Evolutionary conservation across 2,797 vertebrate genomes (phyloP), one percentile per base, ranked within the genome.

Genomic region (Todus mexicanus): DNA sequence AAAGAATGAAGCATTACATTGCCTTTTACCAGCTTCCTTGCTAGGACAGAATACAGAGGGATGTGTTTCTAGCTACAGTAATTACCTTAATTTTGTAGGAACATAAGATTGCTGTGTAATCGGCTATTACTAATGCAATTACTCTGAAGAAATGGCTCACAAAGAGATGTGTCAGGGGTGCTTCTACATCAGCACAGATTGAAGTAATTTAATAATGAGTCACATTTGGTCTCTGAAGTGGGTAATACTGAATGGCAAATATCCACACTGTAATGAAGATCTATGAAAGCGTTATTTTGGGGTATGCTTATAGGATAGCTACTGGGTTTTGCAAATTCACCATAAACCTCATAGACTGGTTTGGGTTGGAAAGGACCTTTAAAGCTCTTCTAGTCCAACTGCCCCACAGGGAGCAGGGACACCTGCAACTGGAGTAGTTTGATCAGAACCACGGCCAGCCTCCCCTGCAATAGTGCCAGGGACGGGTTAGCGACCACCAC

Each of bases 11-110:
- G 81, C 40, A 93, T 95, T 90, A 81, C 91, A 68, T 57, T 59
- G 92, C 82, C 90, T 94, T 88, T 94, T 82, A 89, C 61, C 79
- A 91, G 91, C 89, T 87, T 91, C 89, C 91, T 93, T 90, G 79
- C 95, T 92, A 93, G 47, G 82, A 83, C 56, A 90, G 81, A 91
- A 87, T 87, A 94, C 45, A 96, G 96, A 93, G 38, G 90, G 95
- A 97, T 95, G 77, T 92, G 80, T 94, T 94, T 96, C 91, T 93
- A 96, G 92, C 84, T 89, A 70, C 94, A 94, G 88, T 96, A 96
- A 97, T 97, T 96, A 96, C 87, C 78, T 96, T 97, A 97, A 97
- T 97, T 97, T 95, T 84, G 87, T 76, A 90, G 94, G 96, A 96
- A 96, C 96, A 96, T 75, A 92, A 95, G 94, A 95, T 96, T 95